Conservation (phyloP, 2,888 invertebrate species). For the Lepetodrilus schrolli region DNA sequence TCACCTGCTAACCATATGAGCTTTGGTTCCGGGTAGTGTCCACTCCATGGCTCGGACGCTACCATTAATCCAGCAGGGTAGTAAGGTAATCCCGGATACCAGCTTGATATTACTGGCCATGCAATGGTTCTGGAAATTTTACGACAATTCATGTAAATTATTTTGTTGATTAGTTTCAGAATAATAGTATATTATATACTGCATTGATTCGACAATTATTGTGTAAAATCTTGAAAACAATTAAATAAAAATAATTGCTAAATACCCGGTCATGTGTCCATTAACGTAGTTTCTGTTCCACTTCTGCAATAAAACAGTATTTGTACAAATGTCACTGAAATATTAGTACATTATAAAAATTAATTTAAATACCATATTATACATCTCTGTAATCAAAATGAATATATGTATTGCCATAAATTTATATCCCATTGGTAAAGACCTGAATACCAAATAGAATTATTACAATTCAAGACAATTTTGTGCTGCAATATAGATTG, state of each 20-base stretch:
- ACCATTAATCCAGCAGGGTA: constrained; percentile 1
- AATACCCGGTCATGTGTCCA: constrained; percentile 71
- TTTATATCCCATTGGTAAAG: too few relatives aligned
- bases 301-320: constrained; percentile 52
- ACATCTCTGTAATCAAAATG: neutral
- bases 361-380: neutral
- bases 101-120: neutral
- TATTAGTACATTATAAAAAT: too few relatives aligned
- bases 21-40: neutral
- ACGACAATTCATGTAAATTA: too few relatives aligned
- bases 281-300: constrained; percentile 73
- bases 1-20: neutral
- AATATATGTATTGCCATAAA: neutral
- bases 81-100: constrained; percentile 12
- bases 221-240: too few relatives aligned
- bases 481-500: too few relatives aligned
- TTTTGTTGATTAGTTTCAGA: too few relatives aligned
- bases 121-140: neutral
- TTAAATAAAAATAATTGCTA: too few relatives aligned
- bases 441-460: too few relatives aligned
- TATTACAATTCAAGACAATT: too few relatives aligned
- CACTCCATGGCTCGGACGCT: constrained; percentile 12
- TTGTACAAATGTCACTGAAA: too few relatives aligned
- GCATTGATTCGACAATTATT: neutral
- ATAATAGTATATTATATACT: too few relatives aligned